Evolutionary conservation across 1,140 invertebrate genomes (phyloP).

Genomic region (Drosophila santomea): DNA sequence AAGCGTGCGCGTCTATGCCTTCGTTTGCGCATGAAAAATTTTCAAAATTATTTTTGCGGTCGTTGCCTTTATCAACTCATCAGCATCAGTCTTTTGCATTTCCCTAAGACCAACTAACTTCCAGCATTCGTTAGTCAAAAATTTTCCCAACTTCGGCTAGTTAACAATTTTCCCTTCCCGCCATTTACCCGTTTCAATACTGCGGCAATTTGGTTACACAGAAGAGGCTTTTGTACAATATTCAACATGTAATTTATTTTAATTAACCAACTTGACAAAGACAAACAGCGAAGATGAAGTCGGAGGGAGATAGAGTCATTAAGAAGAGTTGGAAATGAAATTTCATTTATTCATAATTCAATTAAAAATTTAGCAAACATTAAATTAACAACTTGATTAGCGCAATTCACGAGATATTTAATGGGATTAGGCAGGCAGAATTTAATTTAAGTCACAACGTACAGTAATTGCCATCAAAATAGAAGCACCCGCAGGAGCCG

Average conservation of each 20-base stretch:
- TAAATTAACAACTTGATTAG: slow-evolving; percentile 74
- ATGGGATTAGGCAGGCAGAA: slow-evolving; percentile 64
- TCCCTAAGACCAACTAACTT: slow-evolving; percentile 23
- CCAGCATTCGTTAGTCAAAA: slow-evolving; percentile 43
- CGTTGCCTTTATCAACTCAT: slow-evolving; percentile 27
- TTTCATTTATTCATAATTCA: slow-evolving; percentile 69
- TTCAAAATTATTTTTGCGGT: slow-evolving; percentile 16
- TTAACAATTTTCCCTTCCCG: slow-evolving; percentile 25
- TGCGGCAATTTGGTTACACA: slow-evolving; percentile 11
- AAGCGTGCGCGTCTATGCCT: slow-evolving; percentile 5
- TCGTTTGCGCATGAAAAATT: slow-evolving; percentile 13
- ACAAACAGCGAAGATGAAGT: slow-evolving; percentile 38
- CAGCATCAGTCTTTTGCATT: slow-evolving; percentile 16
- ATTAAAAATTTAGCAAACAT: slow-evolving; percentile 73
- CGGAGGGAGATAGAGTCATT: slow-evolving; percentile 1
- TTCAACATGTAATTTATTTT: slow-evolving; percentile 66
- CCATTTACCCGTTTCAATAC: too few species aligned
- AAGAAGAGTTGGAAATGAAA: slow-evolving; percentile 20
- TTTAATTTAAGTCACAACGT: slow-evolving; percentile 56
- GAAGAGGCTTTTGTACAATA: slow-evolving; percentile 34
- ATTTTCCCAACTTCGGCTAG: slow-evolving; percentile 32
- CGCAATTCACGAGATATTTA: slow-evolving; percentile 73
- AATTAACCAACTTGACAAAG: slow-evolving; percentile 64
- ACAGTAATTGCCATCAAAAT: slow-evolving; percentile 55
- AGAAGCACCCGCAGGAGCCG: slow-evolving; percentile 32